Conservation (phyloP, 2,113 vertebrate species). For the Sterrhoptilus dennistouni region DNA sequence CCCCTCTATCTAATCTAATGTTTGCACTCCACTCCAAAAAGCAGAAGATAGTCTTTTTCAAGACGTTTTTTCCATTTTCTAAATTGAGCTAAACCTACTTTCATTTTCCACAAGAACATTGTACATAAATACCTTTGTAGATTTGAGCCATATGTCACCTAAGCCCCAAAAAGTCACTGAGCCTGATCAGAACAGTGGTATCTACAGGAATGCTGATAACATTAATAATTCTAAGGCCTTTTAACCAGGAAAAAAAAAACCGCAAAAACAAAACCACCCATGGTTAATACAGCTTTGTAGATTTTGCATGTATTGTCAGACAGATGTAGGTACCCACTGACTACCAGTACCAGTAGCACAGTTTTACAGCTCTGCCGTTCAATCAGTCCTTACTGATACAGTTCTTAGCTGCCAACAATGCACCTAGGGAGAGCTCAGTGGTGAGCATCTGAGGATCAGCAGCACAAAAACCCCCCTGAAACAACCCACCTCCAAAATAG, state of each 20-base stretch:
- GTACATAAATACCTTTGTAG: neutral
- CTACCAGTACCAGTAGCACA: neutral
- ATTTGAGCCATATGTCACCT: neutral
- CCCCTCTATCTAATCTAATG: neutral
- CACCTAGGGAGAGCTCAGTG: neutral
- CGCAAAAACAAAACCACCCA: neutral
- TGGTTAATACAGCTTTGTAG: neutral
- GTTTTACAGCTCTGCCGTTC: neutral
- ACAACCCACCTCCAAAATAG: conserved; percentile 88
- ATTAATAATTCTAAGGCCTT: neutral
- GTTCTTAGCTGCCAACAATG: neutral
- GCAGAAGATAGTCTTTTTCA: neutral
- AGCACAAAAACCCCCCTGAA: neutral
- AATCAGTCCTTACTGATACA: too few species aligned
- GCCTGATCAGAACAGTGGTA: neutral
- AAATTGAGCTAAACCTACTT: neutral
- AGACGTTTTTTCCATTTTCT: neutral
- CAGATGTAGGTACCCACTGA: neutral
- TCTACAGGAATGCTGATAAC: neutral
- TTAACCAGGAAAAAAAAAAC: neutral
- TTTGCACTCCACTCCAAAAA: neutral
- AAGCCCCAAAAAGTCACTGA: neutral
- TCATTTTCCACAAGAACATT: neutral
- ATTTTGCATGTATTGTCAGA: neutral
- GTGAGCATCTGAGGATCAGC: neutral